Conservation (phyloP, 2,888 invertebrate species). For the Plebejus anna region DNA sequence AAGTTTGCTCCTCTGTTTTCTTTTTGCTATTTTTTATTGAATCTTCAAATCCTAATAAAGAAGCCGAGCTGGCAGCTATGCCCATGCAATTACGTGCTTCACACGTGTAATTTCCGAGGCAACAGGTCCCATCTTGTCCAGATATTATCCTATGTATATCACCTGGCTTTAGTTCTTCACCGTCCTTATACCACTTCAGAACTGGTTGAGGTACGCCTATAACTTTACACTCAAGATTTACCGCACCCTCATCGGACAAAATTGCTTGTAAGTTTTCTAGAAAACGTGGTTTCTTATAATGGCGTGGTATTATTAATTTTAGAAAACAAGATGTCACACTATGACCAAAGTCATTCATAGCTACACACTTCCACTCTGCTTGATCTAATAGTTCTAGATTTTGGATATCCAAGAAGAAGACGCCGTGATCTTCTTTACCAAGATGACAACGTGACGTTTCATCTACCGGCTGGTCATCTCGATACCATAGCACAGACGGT, state of each 20-base stretch:
- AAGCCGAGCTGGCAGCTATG: constrained; percentile 91
- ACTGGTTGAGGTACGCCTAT: constrained; percentile 94
- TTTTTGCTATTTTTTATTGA: constrained; percentile 78
- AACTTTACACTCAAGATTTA: constrained; percentile 95
- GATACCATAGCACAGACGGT: constrained; percentile 91
- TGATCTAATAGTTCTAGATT: constrained; percentile 90
- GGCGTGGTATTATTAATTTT: constrained; percentile 90
- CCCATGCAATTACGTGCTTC: constrained; percentile 96
- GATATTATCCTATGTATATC: constrained; percentile 95
- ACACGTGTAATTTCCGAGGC: constrained; percentile 93
- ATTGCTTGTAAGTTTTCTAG: constrained; percentile 91
- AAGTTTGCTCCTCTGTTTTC: constrained; percentile 68
- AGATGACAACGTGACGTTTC: constrained; percentile 83
- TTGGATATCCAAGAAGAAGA: constrained; percentile 85
- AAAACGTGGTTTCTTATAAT: constrained; percentile 93
- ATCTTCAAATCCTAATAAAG: constrained; percentile 92
- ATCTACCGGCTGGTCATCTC: constrained; percentile 90
- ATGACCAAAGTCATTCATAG: constrained; percentile 93
- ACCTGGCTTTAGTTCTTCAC: constrained; percentile 92
- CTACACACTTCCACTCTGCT: constrained; percentile 95
- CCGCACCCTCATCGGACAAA: constrained; percentile 92
- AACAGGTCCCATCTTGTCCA: constrained; percentile 94
- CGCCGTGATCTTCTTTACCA: constrained; percentile 84
- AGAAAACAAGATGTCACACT: constrained; percentile 93
- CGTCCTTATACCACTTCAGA: constrained; percentile 96